Evolutionary conservation across 2,797 vertebrate species (phyloP).

Genomic region (Artibeus jamaicensis): DNA sequence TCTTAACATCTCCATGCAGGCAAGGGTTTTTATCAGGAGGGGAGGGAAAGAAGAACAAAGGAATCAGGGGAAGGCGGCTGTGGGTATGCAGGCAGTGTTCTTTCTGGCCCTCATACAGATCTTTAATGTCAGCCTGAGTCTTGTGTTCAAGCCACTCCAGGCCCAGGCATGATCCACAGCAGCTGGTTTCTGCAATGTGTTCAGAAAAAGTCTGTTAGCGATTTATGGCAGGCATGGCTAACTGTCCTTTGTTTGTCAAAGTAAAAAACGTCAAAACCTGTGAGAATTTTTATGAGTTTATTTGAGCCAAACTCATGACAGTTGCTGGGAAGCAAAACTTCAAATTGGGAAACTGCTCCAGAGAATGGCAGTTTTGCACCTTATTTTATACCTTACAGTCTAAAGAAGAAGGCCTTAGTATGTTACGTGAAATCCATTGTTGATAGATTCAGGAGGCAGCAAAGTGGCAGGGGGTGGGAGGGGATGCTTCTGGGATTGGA

Average conservation of each 20-base stretch:
- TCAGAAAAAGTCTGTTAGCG: neutral
- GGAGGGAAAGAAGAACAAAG: neutral
- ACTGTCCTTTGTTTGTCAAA: neutral
- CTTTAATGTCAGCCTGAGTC: neutral
- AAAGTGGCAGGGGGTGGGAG: neutral
- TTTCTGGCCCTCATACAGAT: neutral
- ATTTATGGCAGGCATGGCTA: neutral
- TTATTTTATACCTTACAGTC: neutral
- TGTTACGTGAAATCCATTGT: neutral
- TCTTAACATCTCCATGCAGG: neutral
- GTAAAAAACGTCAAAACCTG: neutral
- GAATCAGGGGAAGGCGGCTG: neutral
- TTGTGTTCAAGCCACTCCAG: neutral
- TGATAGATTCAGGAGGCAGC: neutral
- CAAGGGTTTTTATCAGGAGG: neutral
- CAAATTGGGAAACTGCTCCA: neutral
- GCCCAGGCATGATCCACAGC: neutral
- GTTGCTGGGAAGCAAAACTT: neutral
- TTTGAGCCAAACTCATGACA: neutral
- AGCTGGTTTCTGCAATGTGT: neutral
- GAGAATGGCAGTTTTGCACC: neutral
- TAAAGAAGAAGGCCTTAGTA: neutral
- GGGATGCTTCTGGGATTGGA: neutral
- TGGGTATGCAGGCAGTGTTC: neutral
- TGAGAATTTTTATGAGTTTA: neutral